Evolutionary conservation across 2,888 invertebrate genomes (phyloP), one percentile per base, ranked within the genome.

Genomic region (Agrochola macilenta): DNA sequence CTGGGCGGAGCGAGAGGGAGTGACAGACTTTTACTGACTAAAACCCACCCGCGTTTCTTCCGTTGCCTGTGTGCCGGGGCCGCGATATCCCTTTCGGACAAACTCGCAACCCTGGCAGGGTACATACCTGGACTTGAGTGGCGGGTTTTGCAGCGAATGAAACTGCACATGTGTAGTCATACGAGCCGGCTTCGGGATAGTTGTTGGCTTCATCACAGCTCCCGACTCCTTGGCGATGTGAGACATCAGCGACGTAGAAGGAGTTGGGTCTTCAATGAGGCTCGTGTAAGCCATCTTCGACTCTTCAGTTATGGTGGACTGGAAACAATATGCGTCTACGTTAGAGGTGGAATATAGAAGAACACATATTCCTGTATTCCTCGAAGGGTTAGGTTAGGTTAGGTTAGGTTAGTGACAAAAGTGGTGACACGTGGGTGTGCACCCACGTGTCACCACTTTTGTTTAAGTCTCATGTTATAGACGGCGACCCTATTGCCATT

Each of bases 241-340:
- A 0, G 93, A 76, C 17, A 94, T 88, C 3, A 94, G 87, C 0
- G 94, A 90, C 0, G 93, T 89, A 0, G 94, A 89, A 0, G 94
- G 92, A 1, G 95, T 95, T 65, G 98, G 97, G 83, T 98, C 97
- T 92, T 99, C 99, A 74, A 99, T 99, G 72, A 99, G 97, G 89
- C 98, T 98, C 91, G 98, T 98, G 96, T 99, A 99, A 0, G 99
- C 99, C 91, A 98, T 98, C 92, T 99, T 99, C 68, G 99, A 98
- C 94, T 99, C 99, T 90, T 98, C 98, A 30, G 98, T 98, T 89
- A 99, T 97, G 49, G 98, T 98, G 49, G 98, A 97, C 99, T 99
- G 97, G 78, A 70, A 57, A 63, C 11, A 63, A 54, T 54, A 23
- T n/a, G 5, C 3, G 0, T 30, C 1, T 14, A 69, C 14, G n/a